Evolutionary conservation across 1,140 invertebrate species (phyloP), one percentile per base, ranked within the genome.

Genomic region (Heliconius nattereri): DNA sequence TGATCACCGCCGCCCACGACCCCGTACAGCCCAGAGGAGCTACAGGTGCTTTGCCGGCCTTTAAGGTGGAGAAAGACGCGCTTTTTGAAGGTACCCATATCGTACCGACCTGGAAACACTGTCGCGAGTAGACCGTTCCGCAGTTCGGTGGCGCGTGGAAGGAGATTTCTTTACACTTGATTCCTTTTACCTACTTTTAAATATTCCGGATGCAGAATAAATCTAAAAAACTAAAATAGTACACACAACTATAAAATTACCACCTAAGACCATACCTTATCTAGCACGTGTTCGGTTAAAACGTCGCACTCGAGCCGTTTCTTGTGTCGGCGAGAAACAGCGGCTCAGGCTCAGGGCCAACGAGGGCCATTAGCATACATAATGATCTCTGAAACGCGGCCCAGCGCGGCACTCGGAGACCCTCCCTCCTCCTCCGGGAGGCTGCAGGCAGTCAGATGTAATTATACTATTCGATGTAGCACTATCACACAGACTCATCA

Each of bases 261-360:
- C 57, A 66, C 57, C 57, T 66, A 66, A 66, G 11, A 66, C 23
- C 60, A 66, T 29, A 66, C 60, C 60, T 66, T 66, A 66, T 66
- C 60, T 66, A 29, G 60, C 60, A 66, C 26, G 60, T 66, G 16
- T 29, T 66, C 60, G 60, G 60, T 66, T 66, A 66, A 66, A 66
- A 66, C 60, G 71, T 49, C 72, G 76, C 32, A 71, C 78, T 76
- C 78, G 74, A 80, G 74, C 73, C 37, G 78, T 80, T 75, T 80
- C 78, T 80, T 80, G 78, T 80, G 78, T 80, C 78, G 78, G 78
- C 78, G 78, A 79, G 78, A 80, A 80, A 80, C 70, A 80, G 78
- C 66, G 70, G 57, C 78, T 80, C 78, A 71, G 70, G 57, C 78
- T 80, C 78, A 71, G 73, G 66, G 66, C 73, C 78, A 76, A 80